phyloP scores from a whole-genome alignment of 2,888 invertebrate species.

The Drosophila robusta region DNA sequence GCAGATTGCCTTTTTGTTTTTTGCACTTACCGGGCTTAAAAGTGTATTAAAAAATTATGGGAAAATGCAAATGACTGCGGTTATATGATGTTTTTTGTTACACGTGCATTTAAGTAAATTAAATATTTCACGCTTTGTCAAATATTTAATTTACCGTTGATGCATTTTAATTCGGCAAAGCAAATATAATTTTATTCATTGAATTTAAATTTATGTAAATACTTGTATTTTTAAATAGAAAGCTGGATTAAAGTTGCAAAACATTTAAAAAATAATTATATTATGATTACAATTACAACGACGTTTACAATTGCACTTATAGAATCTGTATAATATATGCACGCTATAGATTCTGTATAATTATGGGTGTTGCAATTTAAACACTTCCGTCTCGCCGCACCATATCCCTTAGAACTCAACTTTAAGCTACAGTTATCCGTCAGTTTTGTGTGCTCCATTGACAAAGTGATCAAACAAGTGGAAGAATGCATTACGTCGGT shows the following conservation, averaged over 20 bases:
- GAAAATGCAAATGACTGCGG: slow-evolving; percentile 30
- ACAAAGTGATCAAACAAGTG: neutral
- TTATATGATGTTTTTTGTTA: slow-evolving; percentile 9
- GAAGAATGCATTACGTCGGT: neutral
- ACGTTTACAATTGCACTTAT: neutral
- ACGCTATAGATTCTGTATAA: neutral
- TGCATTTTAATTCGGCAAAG: slow-evolving; percentile 7
- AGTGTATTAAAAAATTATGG: slow-evolving; percentile 6
- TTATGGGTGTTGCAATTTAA: neutral
- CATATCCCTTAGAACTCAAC: neutral
- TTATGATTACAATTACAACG: too few relatives aligned
- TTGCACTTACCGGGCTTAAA: slow-evolving; percentile 6
- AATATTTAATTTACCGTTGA: slow-evolving; percentile 29
- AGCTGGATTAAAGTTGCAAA: slow-evolving; percentile 5
- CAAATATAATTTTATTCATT: slow-evolving; percentile 16
- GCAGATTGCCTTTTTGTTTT: slow-evolving; percentile 9
- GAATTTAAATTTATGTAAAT: slow-evolving; percentile 21
- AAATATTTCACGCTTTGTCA: slow-evolving; percentile 35
- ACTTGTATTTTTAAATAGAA: slow-evolving; percentile 2
- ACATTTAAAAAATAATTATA: slow-evolving; percentile 1
- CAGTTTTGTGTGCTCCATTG: neutral
- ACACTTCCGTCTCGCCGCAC: too few relatives aligned
- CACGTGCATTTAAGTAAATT: slow-evolving; percentile 27
- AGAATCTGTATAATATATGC: too few relatives aligned
- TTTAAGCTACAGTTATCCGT: neutral